A percentile compares a stretch with the other conserved stretches of the same genome.
phyloP scores from a whole-genome alignment of 30 jellyfish, hydroid and myxozoan species.

The Morbakka virulenta region DNA sequence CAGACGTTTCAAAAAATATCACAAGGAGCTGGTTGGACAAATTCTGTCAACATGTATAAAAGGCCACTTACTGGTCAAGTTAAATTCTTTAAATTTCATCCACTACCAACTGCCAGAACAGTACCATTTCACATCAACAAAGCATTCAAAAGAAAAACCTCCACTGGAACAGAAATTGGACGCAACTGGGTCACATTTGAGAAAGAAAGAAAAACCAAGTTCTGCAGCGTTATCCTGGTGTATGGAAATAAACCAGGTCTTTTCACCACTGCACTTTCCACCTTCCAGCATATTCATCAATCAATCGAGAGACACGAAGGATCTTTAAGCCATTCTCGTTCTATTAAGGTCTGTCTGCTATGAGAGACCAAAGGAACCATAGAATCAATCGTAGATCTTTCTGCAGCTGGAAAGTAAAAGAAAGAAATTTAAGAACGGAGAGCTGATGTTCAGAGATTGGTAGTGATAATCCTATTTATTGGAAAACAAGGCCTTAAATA shows the following conservation, averaged over 20 bases:
- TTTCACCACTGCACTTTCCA: not conserved
- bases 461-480: too few species aligned
- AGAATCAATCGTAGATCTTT: not conserved
- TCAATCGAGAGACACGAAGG: too few species aligned
- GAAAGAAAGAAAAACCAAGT: not conserved
- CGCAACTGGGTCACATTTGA: conserved; percentile 23
- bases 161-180: conserved; percentile 22
- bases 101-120: too few species aligned
- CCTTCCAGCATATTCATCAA: conserved; percentile 5
- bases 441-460: too few species aligned
- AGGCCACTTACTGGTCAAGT: too few species aligned
- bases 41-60: too few species aligned
- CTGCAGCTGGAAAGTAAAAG: too few species aligned
- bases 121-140: conserved; percentile 19
- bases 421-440: too few species aligned
- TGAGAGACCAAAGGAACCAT: not conserved
- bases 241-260: conserved; percentile 1
- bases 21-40: too few species aligned
- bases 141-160: conserved; percentile 25
- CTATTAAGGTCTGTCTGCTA: conserved; percentile 7
- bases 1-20: too few species aligned
- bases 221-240: conserved; percentile 23
- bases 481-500: not conserved
- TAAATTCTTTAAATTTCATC: conserved; percentile 7
- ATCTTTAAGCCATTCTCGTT: too few species aligned